Evolutionary conservation across 64 coral and sea anemone genomes (phyloP), one percentile per base, ranked within the genome.

Genomic region (Porites lutea): DNA sequence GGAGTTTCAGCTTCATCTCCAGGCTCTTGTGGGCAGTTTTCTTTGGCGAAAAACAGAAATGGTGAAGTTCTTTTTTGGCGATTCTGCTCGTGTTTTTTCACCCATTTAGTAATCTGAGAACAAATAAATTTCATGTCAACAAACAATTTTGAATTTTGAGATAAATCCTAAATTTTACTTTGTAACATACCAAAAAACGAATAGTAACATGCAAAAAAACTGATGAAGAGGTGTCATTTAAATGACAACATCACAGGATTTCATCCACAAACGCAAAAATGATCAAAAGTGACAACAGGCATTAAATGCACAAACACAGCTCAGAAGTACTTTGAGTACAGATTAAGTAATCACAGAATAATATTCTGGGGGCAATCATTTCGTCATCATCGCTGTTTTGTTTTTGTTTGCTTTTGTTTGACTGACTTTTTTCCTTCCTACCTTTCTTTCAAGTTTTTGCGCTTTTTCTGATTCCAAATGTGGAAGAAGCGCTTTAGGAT

Each of bases 391-490:
- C 48, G 20, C 48, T 19, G 16, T 48, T 53, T 83, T 58, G 27
- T 83, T 7, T 19, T 23, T 62, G 7, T 27, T 10, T 65, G 43
- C 10, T 8, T 76, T 37, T 46, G 21, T 74, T 47, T 74, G 37
- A 47, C 10, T 46, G 10, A 37, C 27, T 37, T 37, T 37, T 37
- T 37, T 37, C 27, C 27, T 1, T 37, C 27, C 27, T 85, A 98
- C 96, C 96, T 95, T 98, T 13, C 63, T 65, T 53, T 95, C 85
- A 73, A 82, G 82, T 54, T 98, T 92, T 5, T 72, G 72, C 59
- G 96, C 96, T 86, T 90, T 79, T 47, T 77, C 74, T 48, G 93
- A 82, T n/a, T 95, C 75, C 19, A 98, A 78, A 73, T 98, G 93
- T 23, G 78, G 62, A 59, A 98, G 1, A 64, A 95, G 86, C 13